Base-by-base conservation (phyloP, 2,113 vertebrate genomes). In the Spea bombifrons region DNA sequence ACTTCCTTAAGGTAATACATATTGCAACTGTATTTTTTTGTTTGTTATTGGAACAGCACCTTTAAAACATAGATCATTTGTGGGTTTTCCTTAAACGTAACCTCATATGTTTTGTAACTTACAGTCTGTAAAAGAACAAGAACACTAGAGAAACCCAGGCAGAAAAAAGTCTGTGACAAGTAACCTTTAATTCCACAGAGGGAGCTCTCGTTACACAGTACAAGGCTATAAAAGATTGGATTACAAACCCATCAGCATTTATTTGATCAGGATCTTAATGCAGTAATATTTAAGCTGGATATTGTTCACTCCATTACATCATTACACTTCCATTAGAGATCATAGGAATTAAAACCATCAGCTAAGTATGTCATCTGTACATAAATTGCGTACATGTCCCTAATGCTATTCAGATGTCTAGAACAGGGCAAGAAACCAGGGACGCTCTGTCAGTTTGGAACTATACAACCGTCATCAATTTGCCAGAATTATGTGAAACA, bases 181-280 rank as follows among this genome's bases (percentile, higher is more conserved):
- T 46, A 69, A 70, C 16, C 68, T 46, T 72, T 64, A 59, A 78
- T 72, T 44, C 76, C 68, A 55, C 76, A 53, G 76, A 64, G 57
- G 43, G 69, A 61, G 48, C 17, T 78, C 76, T 9, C 5, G 61
- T 72, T 78, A 65, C 76, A 72, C 8, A 16, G 69, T 53, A 72
- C 76, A 72, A 46, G 48, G 30, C 44, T 52, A 47, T 44, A 13
- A 17, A 66, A 61, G 66, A 77, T 77, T 70, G 16, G 55, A 67
- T 77, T 70, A 66, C 69, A 53, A 5, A 53, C 66, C 76, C 69
- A 78, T 78, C 69, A 65, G 76, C 69, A 5, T 63, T 71, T 53
- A 78, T 72, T 78, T 71, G 59, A 78, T 78, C 15, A 53, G 69
- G 15, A 66, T 45, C 59, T 48, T 77, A 78, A 78, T 78, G 76